Evolutionary conservation across 2,888 invertebrate genomes (phyloP), one percentile per base, ranked within the genome.

Genomic region (Sesamia inferens): DNA sequence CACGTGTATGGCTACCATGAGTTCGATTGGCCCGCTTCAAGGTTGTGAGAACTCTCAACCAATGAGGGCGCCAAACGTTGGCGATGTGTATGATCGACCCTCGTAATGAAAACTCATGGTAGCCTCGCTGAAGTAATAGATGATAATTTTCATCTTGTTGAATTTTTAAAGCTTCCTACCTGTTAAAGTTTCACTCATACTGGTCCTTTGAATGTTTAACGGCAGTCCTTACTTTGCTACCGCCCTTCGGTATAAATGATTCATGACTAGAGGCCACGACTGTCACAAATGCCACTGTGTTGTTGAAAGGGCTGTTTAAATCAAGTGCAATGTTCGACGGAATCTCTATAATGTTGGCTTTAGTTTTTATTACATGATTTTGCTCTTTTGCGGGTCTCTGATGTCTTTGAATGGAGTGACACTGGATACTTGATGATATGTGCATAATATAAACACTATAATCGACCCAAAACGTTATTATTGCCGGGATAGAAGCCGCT

Each of bases 171-270:
- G 14, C 51, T 69, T 70, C n/a, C 70, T 85, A 84, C 83, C 82
- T 84, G 62, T 24, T 81, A 79, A 82, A 72, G 79, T 78, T 84
- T 83, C 82, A 66, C 78, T 57, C 67, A 70, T 74, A 85, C 82
- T 83, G 75, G 86, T 79, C 85, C 84, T 86, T 84, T 90, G 87
- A 90, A 91, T 90, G 87, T 91, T 90, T 89, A 82, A 90, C 87
- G 80, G 83, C 83, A 85, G 84, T 85, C 87, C 84, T 85, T 85
- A 87, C 88, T 91, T 89, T 87, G 87, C 69, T 71, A 74, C 74
- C 77, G 68, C 87, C 87, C 89, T 88, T 83, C 78, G 63, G 74
- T 76, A 91, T 92, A 89, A 92, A 92, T 92, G 90, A 92, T 92
- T 92, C 92, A 92, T 91, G 88, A 82, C 85, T 78, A 82, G 82